These are phyloP conservation scores for Mesembrinibis cayennensis DNA, from an alignment of 2,113 vertebrate species.

Conservation along the genomic window DNA sequence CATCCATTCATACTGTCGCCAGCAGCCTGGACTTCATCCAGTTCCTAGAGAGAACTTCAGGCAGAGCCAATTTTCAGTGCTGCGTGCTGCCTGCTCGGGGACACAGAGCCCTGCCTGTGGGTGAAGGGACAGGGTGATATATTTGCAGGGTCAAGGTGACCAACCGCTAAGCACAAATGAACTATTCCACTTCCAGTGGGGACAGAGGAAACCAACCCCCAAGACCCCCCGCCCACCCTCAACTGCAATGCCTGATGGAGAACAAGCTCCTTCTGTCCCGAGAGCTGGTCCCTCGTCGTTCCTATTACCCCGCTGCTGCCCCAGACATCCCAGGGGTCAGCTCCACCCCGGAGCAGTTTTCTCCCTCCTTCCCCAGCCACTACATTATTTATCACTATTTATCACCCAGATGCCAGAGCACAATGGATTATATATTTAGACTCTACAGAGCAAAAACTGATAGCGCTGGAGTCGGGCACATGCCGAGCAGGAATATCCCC, in stretches of 20 bases:
- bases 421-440: constrained; percentile 12
- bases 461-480: not conserved
- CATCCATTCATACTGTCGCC: constrained; percentile 57
- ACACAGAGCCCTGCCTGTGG: constrained; percentile 10
- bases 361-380: not conserved
- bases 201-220: not conserved
- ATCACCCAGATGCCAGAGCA: constrained; percentile 9
- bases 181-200: not conserved
- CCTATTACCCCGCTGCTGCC: not conserved
- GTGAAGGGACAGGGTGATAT: not conserved
- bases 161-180: not conserved
- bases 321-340: constrained; percentile 23
- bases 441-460: not conserved
- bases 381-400: constrained; percentile 4
- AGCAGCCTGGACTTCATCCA: constrained; percentile 55
- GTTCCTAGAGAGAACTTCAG: constrained; percentile 61
- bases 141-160: not conserved
- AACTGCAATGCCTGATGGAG: not conserved
- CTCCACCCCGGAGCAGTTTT: not conserved
- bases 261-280: constrained; percentile 37
- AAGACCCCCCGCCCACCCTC: not conserved
- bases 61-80: constrained; percentile 33
- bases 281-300: not conserved
- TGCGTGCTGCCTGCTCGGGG: not conserved
- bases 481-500: not conserved